Percentiles rank a stretch among this genome's conserved stretches.
Conservation (phyloP, 2,888 invertebrate genomes). For the Drosophila quinaria region DNA sequence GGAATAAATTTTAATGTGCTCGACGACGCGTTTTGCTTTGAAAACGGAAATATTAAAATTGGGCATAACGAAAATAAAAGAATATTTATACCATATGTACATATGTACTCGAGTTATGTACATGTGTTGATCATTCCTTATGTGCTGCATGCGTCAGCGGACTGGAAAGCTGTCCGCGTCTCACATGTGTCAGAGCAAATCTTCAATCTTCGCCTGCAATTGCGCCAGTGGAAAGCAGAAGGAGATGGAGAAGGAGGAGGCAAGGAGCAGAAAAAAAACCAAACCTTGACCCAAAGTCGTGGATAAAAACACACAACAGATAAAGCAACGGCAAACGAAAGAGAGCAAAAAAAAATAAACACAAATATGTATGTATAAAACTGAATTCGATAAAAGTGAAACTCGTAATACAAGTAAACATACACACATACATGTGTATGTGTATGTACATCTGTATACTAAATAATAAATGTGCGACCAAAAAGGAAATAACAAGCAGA, state of each 20-base stretch:
- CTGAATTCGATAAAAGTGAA: conserved; percentile 68
- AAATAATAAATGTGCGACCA: conserved; percentile 58
- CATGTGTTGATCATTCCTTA: conserved; percentile 19
- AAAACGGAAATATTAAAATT: conserved; percentile 76
- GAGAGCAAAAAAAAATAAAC: conserved; percentile 32
- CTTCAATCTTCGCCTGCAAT: conserved; percentile 35
- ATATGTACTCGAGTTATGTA: conserved; percentile 4
- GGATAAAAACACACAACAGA: conserved; percentile 49
- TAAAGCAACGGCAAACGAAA: conserved; percentile 37
- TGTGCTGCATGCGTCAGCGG: conserved; percentile 4
- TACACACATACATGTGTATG: conserved; percentile 8
- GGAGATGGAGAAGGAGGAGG: not conserved
- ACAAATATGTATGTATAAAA: conserved; percentile 35
- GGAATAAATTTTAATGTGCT: conserved; percentile 69
- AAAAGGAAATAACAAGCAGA: conserved; percentile 60
- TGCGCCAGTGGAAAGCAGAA: not conserved
- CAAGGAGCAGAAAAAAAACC: conserved; percentile 4
- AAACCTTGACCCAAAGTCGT: conserved; percentile 70
- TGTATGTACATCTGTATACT: conserved; percentile 21
- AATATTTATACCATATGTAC: conserved; percentile 17
- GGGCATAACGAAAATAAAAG: conserved; percentile 58
- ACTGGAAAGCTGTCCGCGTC: conserved; percentile 3
- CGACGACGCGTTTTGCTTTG: conserved; percentile 51
- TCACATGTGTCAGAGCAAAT: conserved; percentile 31
- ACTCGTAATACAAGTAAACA: conserved; percentile 56